Percentiles rank a stretch among this genome's conserved stretches.
Conservation (phyloP, 2,888 invertebrate genomes). For the Empis stercorea region DNA sequence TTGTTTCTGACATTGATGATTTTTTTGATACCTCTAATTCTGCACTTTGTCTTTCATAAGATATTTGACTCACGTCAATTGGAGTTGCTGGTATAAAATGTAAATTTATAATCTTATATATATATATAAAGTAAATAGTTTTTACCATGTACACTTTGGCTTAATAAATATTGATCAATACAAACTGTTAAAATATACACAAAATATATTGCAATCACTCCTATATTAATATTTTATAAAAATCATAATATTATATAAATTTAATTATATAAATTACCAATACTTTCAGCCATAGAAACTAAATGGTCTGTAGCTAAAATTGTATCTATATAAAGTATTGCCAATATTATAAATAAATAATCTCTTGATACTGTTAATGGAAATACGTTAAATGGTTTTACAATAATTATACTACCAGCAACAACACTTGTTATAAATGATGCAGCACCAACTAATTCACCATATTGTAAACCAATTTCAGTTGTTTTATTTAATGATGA, state of each 20-base stretch:
- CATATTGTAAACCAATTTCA: too few relatives aligned
- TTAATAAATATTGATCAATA: neutral
- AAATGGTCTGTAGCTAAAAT: conserved; percentile 13
- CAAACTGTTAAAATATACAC: neutral
- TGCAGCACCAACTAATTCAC: conserved; percentile 42
- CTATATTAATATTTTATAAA: neutral
- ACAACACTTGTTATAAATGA: conserved; percentile 48
- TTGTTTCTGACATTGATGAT: too few relatives aligned
- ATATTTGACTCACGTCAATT: too few relatives aligned
- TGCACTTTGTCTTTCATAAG: too few relatives aligned
- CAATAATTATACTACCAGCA: conserved; percentile 42
- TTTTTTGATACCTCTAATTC: too few relatives aligned
- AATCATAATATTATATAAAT: neutral
- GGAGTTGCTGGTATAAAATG: too few relatives aligned
- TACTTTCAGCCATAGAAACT: conserved; percentile 15
- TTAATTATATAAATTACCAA: conserved; percentile 7
- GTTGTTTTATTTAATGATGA: conserved; percentile 26
- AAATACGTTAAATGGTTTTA: conserved; percentile 39
- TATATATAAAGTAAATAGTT: neutral
- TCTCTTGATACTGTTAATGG: conserved; percentile 18
- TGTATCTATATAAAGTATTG: conserved; percentile 16
- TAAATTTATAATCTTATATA: too few relatives aligned
- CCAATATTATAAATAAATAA: conserved; percentile 18
- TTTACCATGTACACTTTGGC: neutral
- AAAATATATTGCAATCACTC: neutral